phyloP scores from a whole-genome alignment of 1,140 invertebrate genomes.

The Brachionus paranguensis region DNA sequence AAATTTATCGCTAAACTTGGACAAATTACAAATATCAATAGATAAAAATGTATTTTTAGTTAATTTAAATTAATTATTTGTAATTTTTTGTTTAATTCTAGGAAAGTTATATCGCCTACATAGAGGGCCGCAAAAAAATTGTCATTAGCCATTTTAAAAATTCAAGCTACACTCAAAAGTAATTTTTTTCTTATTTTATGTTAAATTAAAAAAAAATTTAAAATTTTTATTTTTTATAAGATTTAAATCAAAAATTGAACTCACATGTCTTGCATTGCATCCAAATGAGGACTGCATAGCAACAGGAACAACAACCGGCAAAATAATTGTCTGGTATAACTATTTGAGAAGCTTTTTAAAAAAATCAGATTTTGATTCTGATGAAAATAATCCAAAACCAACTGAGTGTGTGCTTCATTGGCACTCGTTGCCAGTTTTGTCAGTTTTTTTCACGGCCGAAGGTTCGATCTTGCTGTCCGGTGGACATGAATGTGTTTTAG shows the following conservation, averaged over 20 bases:
- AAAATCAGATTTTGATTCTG: background rate
- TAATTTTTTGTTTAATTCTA: background rate
- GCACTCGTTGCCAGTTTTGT: slow-evolving; percentile 69
- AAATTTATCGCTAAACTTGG: slow-evolving; percentile 1
- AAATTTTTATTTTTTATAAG: background rate
- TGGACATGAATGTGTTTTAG: slow-evolving; percentile 70
- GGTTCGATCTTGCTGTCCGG: slow-evolving; percentile 69
- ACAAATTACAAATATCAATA: background rate
- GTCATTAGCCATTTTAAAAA: background rate
- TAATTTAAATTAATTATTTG: background rate
- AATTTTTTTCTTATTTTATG: background rate
- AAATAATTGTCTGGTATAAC: slow-evolving; percentile 64
- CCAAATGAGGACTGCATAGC: slow-evolving; percentile 64
- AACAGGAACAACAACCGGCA: slow-evolving; percentile 65
- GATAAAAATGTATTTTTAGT: slow-evolving; percentile 16
- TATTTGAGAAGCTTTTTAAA: background rate
- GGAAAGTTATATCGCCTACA: background rate
- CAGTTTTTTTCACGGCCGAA: slow-evolving; percentile 64
- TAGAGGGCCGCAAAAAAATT: slow-evolving; percentile 8
- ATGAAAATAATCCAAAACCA: slow-evolving; percentile 45
- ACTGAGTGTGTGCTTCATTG: slow-evolving; percentile 64
- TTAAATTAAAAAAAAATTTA: background rate
- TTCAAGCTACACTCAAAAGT: background rate
- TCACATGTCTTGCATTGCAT: slow-evolving; percentile 68
- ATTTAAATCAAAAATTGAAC: slow-evolving; percentile 43